Percentiles rank a stretch among this genome's conserved stretches.
phyloP scores from a whole-genome alignment of 2,888 invertebrate species.

The Tetragonula carbonaria region DNA sequence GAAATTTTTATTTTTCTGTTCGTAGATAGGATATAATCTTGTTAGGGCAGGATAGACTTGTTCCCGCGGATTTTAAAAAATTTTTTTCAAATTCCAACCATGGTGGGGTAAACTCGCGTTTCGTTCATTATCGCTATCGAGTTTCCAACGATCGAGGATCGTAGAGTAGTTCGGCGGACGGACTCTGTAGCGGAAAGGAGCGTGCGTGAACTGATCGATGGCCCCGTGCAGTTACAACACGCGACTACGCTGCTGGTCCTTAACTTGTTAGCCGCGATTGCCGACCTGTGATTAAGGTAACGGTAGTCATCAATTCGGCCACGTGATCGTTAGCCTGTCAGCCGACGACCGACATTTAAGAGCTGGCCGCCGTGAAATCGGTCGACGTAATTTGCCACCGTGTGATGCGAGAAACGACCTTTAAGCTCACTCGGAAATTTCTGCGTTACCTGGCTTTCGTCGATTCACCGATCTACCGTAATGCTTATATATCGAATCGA shows the following conservation, averaged over 20 bases:
- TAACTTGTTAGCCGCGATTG: constrained; percentile 73
- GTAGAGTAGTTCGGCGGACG: background rate
- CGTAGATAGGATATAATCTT: no score
- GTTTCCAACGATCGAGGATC: constrained; percentile 10
- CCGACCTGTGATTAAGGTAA: constrained; percentile 76
- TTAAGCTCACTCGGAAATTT: constrained; percentile 20
- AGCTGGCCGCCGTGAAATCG: constrained; percentile 72
- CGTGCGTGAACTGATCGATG: constrained; percentile 61
- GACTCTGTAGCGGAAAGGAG: constrained; percentile 1
- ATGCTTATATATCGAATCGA: constrained; percentile 1
- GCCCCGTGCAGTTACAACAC: constrained; percentile 60
- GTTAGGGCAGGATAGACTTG: no score
- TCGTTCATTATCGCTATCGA: constrained; percentile 6
- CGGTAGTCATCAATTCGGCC: constrained; percentile 75
- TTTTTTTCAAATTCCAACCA: no score
- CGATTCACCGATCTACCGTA: background rate
- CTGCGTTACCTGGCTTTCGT: background rate
- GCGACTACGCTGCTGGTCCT: constrained; percentile 69
- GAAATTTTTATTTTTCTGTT: no score
- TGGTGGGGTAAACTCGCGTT: no score
- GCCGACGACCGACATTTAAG: constrained; percentile 75
- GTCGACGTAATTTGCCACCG: constrained; percentile 75
- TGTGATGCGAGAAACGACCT: constrained; percentile 61
- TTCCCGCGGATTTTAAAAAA: no score
- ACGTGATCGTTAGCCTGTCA: constrained; percentile 74